A percentile compares a stretch with the other conserved stretches of the same genome.
Evolutionary conservation across 2,113 vertebrate genomes (phyloP).

Genomic region (Oenanthe oenanthe): DNA sequence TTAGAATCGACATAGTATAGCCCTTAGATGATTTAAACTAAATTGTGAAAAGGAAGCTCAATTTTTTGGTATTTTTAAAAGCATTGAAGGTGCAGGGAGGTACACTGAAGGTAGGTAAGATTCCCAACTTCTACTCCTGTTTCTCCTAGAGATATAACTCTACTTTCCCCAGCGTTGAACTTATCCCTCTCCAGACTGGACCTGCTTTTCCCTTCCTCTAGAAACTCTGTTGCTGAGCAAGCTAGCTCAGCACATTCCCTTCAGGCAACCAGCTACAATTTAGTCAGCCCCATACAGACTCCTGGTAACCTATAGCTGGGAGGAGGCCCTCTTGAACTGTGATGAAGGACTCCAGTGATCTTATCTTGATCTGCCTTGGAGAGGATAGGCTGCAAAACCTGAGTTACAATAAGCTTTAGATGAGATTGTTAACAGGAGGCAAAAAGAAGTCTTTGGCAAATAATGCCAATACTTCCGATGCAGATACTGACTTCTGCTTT

Average conservation of each 20-base stretch:
- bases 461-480: not conserved
- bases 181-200: not conserved
- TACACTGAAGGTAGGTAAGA: not conserved
- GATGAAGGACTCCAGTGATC: not conserved
- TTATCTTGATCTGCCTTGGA: not conserved
- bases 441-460: not conserved
- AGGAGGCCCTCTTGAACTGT: not conserved
- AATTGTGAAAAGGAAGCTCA: not conserved
- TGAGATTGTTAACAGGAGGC: not conserved
- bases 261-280: not conserved
- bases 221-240: not conserved
- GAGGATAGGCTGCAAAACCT: not conserved
- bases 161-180: not conserved
- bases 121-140: not conserved
- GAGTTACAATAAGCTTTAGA: not conserved
- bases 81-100: not conserved
- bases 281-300: not conserved
- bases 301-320: not conserved
- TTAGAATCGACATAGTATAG: not conserved
- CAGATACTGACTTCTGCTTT: not conserved
- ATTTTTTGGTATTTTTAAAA: not conserved
- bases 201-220: not conserved
- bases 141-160: not conserved
- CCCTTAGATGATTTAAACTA: not conserved
- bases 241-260: not conserved